Evolutionary conservation across 64 coral and sea anemone species (phyloP).

Genomic region (Cladopsammia gracilis): DNA sequence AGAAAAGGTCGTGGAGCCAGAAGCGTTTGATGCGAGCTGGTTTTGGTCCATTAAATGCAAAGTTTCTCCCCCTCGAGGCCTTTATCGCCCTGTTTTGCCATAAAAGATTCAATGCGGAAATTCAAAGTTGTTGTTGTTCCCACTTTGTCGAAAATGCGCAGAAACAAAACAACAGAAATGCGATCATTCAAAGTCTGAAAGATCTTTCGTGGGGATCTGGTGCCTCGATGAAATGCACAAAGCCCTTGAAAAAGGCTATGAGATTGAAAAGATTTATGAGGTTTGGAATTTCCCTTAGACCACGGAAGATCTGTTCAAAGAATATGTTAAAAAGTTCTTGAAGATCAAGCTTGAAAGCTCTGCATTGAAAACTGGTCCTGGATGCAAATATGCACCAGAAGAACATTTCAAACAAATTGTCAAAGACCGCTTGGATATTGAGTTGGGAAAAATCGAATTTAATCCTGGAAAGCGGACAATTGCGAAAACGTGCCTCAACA

Average conservation of each 20-base stretch:
- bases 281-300: background rate
- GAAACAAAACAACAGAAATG: no score
- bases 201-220: no score
- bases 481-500: background rate
- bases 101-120: background rate
- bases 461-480: no score
- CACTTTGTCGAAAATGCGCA: no score
- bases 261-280: no score
- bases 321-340: no score
- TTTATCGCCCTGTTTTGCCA: background rate
- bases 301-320: background rate
- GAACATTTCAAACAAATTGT: background rate
- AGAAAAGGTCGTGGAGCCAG: background rate
- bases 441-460: no score
- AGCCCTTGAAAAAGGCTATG: no score
- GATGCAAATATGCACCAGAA: background rate
- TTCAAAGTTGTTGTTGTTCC: background rate
- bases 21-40: background rate
- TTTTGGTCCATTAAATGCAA: conserved; percentile 22
- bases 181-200: no score
- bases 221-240: no score
- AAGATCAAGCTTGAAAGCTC: background rate
- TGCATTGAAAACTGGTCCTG: background rate
- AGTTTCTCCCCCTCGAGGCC: background rate
- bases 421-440: no score